These are phyloP conservation scores for Tenthredo scrophulariae DNA, from an alignment of 2,888 invertebrate genomes.

Conservation along the genomic window DNA sequence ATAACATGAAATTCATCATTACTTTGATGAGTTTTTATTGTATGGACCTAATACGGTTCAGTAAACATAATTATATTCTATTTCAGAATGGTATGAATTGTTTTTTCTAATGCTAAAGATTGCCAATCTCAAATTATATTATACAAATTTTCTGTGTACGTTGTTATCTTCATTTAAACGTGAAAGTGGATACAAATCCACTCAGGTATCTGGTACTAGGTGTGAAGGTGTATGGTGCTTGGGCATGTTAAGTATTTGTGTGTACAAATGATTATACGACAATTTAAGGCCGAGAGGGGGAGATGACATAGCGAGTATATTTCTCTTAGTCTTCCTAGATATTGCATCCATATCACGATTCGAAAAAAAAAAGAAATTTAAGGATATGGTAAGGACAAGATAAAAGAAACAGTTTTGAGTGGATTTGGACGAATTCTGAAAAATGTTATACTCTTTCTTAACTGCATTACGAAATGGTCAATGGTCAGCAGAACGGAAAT, in stretches of 20 bases:
- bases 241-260: slow-evolving; percentile 6
- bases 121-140: neutral
- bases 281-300: neutral
- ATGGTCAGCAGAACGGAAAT: neutral
- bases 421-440: neutral
- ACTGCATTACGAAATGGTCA: neutral
- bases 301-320: neutral
- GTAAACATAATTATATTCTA: neutral
- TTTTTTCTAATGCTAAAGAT: neutral
- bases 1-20: neutral
- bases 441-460: neutral
- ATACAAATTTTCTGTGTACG: neutral
- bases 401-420: neutral
- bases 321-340: neutral
- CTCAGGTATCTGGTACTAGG: neutral
- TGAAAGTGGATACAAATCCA: neutral
- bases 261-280: neutral
- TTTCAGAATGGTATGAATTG: neutral
- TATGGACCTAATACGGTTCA: neutral
- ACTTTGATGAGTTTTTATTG: neutral
- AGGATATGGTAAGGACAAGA: neutral
- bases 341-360: neutral
- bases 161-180: neutral
- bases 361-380: neutral
- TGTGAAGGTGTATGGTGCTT: neutral